Evolutionary conservation across 2,797 vertebrate genomes (phyloP), one percentile per base, ranked within the genome.

Genomic region (Carduelis carduelis): DNA sequence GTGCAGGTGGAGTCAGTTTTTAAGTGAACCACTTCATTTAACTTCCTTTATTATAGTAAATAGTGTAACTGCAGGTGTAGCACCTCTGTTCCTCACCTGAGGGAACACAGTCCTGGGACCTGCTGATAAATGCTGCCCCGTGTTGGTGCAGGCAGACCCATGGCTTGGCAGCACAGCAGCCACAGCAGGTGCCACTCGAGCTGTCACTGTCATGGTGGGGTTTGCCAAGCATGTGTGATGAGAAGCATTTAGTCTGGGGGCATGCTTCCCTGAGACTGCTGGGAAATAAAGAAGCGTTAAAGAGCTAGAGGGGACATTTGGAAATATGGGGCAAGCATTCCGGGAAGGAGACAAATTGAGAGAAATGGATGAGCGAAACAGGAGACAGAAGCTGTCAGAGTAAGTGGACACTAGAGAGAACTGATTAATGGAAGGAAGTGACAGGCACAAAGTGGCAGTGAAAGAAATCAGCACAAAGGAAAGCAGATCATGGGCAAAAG

Each of bases 361-460:
- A 86, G 84, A 90, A 94, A 90, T 20, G 66, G 63, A 35, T 4
- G 11, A 70, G 68, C 0, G 8, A 56, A 93, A 46, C 23, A 26
- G 39, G 55, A 69, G 85, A 59, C 83, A 94, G 81, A 70, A 83
- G 43, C 91, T 94, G 76, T 95, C 95, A 72, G 87, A 78, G 1
- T 60, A 74, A 90, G 85, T 66, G 77, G 69, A 56, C 66, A 39
- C 70, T 93, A 85, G 71, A 95, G 74, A 79, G 75, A 53, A 32
- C 52, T 77, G 92, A 81, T 86, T 88, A 93, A 60, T 0, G 1
- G 74, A 82, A 94, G 71, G 68, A 84, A 90, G 43, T 84, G 92
- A 93, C 87, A 88, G 69, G 71, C 71, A 65, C 79, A 76, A 92
- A 93, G 95, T 93, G 89, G 59, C 79, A 55, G 66, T 80, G 84